Evolutionary conservation across 2,113 vertebrate species (phyloP), one percentile per base, ranked within the genome.

Genomic region (Clarias magur): DNA sequence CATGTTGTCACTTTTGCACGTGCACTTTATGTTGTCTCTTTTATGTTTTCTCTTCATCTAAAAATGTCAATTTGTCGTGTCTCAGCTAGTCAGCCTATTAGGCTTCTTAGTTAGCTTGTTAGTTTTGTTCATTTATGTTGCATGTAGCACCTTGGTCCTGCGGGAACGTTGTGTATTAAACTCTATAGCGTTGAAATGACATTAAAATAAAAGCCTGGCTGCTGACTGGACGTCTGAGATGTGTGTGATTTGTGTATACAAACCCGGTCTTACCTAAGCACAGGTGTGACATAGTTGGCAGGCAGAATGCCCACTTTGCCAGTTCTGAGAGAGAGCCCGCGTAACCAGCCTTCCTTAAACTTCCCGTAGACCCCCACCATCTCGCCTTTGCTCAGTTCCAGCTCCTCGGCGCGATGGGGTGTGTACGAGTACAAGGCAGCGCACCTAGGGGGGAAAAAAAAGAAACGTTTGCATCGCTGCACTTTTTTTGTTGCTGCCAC

Each of bases 371-470:
- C 95, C 4, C 96, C 96, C 87, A 99, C 85, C 88, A 97, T 98
- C 93, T 99, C 98, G 88, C 98, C 98, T 91, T 96, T 97, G 90
- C 95, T 96, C 89, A 99, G 93, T 91, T 97, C 97, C 92, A 99
- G 94, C 93, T 99, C 97, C 0, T 98, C 96, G 0, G 96, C 94
- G 1, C 95, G 95, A 0, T 95, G 95, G 0, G 97, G 94, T 30
- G 89, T 83, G 80, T 97, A 98, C 84, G 97, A 93, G 84, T 98
- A 97, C 42, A 98, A 93, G 88, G 96, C 96, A 25, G 97, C 96
- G 56, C 95, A 98, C 94, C 97, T 99, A 93, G 34, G 87, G n/a
- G n/a, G n/a, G n/a, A n/a, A 88, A 86, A 81, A 56, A 27, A 54
- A 15, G 15, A 84, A 21, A 53, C 23, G 34, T 54, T 65, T 57